Conservation (phyloP, 2,113 vertebrate genomes). For the Odobenus rosmarus region DNA sequence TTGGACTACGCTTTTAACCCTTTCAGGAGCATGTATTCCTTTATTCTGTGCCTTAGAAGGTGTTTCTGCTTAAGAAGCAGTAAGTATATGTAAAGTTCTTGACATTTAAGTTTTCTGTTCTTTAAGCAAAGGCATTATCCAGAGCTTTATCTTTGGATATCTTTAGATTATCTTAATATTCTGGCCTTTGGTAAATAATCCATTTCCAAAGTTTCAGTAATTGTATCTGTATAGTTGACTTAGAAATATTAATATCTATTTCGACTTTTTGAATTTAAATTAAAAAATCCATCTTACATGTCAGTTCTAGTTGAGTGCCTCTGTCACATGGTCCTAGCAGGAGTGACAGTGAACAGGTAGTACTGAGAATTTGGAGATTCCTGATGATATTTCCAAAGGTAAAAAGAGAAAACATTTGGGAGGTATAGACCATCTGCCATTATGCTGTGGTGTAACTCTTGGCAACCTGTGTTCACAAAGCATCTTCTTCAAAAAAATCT, state of each 20-base stretch:
- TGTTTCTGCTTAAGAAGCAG: constrained; percentile 31
- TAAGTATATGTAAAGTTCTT: constrained; percentile 1
- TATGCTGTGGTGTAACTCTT: constrained; percentile 76
- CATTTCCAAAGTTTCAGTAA: constrained; percentile 11
- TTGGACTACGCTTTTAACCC: background rate
- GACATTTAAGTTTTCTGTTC: background rate
- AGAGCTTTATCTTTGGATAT: background rate
- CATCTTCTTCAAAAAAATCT: background rate
- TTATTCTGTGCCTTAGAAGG: background rate
- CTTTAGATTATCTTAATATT: background rate
- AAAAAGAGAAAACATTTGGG: constrained; percentile 96
- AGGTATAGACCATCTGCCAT: constrained; percentile 85
- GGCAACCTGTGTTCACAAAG: constrained; percentile 43
- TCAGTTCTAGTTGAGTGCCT: constrained; percentile 44
- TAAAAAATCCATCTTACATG: background rate
- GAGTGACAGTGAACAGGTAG: constrained; percentile 95
- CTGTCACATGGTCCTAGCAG: constrained; percentile 91
- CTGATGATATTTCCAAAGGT: constrained; percentile 90
- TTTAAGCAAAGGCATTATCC: constrained; percentile 23
- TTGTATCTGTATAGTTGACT: background rate
- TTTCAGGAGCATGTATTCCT: background rate
- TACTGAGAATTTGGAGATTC: constrained; percentile 94
- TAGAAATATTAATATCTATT: constrained; percentile 44
- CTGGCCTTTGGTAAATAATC: background rate
- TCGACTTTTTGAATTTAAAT: background rate